Evolutionary conservation across 2,888 invertebrate genomes (phyloP).

Genomic region (Drosophila neonasuta): DNA sequence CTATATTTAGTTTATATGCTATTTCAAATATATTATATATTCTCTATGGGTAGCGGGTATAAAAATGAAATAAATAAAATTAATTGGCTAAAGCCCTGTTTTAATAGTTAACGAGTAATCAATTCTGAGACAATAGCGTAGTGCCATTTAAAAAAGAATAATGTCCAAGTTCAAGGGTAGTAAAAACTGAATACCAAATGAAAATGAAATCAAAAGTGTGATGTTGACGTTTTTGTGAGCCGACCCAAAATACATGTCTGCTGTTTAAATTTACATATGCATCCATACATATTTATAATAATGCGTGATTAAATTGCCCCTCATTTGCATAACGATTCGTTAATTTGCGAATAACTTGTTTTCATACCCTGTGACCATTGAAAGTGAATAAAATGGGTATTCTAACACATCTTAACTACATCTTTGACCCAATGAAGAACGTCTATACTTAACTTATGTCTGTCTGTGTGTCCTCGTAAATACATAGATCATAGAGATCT

Average conservation of each 20-base stretch:
- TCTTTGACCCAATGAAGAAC: no score
- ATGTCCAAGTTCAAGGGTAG: constrained; percentile 12
- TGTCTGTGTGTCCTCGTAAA: no score
- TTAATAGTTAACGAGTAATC: not conserved
- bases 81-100: no score
- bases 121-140: not conserved
- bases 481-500: no score
- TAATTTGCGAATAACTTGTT: constrained; percentile 41
- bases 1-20: no score
- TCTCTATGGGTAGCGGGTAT: no score
- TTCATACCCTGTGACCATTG: not conserved
- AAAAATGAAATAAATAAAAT: no score
- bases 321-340: constrained; percentile 44
- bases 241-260: constrained; percentile 30
- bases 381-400: no score
- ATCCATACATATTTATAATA: not conserved
- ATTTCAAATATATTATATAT: no score
- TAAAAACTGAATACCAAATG: constrained; percentile 7
- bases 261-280: constrained; percentile 6
- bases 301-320: constrained; percentile 21
- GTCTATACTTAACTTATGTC: no score
- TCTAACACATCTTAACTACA: no score
- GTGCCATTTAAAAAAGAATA: not conserved
- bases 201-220: constrained; percentile 38
- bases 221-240: constrained; percentile 6